Conservation (phyloP, 2,888 invertebrate species). For the Cheilosia soror region DNA sequence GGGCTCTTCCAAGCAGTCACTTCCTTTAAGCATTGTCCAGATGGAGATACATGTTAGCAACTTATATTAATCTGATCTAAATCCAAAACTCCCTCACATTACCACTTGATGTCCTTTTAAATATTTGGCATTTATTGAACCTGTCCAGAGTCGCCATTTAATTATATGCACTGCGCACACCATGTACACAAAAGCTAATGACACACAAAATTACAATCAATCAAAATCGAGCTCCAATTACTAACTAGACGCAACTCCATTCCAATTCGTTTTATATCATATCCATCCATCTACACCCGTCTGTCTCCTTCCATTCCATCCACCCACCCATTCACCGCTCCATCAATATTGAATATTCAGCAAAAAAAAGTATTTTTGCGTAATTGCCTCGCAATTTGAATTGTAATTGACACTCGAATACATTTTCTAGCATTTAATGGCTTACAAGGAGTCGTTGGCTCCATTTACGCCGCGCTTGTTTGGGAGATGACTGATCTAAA, state of each 20-base stretch:
- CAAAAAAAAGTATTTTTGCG: constrained; percentile 5
- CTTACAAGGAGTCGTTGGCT: constrained; percentile 22
- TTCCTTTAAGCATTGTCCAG: too few species aligned
- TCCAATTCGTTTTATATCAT: not conserved
- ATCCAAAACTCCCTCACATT: too few species aligned
- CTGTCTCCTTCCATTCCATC: not conserved
- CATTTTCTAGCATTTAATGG: constrained; percentile 27
- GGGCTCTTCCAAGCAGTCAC: too few species aligned
- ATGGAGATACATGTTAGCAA: too few species aligned
- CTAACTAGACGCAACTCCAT: constrained; percentile 29
- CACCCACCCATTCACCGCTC: constrained; percentile 5
- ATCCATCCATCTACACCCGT: not conserved
- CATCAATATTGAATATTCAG: constrained; percentile 28
- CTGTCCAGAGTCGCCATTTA: not conserved
- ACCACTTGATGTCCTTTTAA: too few species aligned
- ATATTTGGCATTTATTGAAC: too few species aligned
- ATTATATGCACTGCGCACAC: not conserved
- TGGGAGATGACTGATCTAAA: constrained; percentile 27
- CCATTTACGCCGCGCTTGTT: not conserved
- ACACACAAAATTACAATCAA: constrained; percentile 41
- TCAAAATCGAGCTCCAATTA: constrained; percentile 58
- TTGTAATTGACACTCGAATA: constrained; percentile 55
- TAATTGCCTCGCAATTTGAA: constrained; percentile 59
- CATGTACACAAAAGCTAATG: not conserved
- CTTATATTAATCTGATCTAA: too few species aligned